Evolutionary conservation across 2,888 invertebrate species (phyloP), one percentile per base, ranked within the genome.

Genomic region (Steromphala cineraria): DNA sequence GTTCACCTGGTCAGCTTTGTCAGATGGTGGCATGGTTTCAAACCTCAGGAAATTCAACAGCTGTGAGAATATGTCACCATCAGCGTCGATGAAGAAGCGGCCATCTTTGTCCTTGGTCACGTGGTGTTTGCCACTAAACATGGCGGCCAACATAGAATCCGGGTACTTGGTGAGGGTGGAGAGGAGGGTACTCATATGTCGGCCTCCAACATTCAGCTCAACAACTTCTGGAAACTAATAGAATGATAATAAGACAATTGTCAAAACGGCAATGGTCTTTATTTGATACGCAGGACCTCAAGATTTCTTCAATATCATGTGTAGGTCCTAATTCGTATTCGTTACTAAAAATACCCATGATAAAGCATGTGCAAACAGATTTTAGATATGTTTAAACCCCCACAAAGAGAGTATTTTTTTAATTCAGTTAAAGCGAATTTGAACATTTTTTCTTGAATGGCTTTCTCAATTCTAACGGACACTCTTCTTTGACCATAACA

Each of bases 121-220:
- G n/a, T 76, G 55, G 56, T 86, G 86, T 67, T 86, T 81, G 4
- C 89, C 89, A 55, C 87, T 86, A 79, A 89, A 89, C 86, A 89
- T 89, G 82, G 85, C 85, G 19, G 87, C 86, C 74, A 89, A 75
- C 88, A 87, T 87, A 52, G 85, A 85, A 77, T 86, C 85, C 17
- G 83, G 84, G 67, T 87, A 85, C 76, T 86, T 84, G 19, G 78
- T 52, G n/a, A 89, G 82, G 2, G 89, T 89, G 15, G 85, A 82
- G 5, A 85, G 84, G 13, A 84, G 76, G 2, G 89, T 88, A 55
- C 83, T 86, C 80, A 82, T 84, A 24, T 78, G 74, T 52, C 80
- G 67, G 5, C 89, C 89, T 7, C 89, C 89, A 40, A 87, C 89
- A 81, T 86, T 87, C 28, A 88, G 76, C 8, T 82, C 80, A n/a